These are phyloP conservation scores for Drosophila kohkoa DNA, from an alignment of 1,140 invertebrate genomes.

Conservation along the genomic window DNA sequence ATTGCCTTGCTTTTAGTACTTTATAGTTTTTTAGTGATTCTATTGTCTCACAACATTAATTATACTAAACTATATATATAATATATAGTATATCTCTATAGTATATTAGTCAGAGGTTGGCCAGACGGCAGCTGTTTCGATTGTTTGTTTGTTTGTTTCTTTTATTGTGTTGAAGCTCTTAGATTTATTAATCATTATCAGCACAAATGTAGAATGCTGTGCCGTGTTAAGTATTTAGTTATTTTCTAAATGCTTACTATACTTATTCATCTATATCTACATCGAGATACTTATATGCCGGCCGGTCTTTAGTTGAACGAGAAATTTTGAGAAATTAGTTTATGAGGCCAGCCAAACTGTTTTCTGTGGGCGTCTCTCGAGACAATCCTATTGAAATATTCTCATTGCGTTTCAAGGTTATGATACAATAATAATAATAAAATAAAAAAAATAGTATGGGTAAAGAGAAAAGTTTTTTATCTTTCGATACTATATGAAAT, in stretches of 20 bases:
- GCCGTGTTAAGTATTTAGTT: slow-evolving; percentile 51
- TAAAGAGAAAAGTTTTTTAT: slow-evolving; percentile 15
- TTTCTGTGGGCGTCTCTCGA: slow-evolving; percentile 34
- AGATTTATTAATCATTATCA: slow-evolving; percentile 71
- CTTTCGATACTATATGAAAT: slow-evolving; percentile 16
- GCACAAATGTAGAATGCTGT: slow-evolving; percentile 46
- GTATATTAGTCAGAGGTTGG: slow-evolving; percentile 18
- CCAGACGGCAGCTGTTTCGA: slow-evolving; percentile 49
- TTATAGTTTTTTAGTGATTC: slow-evolving; percentile 23
- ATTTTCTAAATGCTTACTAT: slow-evolving; percentile 26
- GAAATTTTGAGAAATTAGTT: slow-evolving; percentile 43
- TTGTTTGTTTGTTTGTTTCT: slow-evolving; percentile 38
- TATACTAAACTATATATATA: slow-evolving; percentile 1
- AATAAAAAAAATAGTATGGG: slow-evolving; percentile 5
- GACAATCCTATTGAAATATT: slow-evolving; percentile 33
- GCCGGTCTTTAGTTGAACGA: slow-evolving; percentile 61
- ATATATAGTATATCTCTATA: not conserved
- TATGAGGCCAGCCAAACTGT: slow-evolving; percentile 35
- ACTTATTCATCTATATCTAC: slow-evolving; percentile 1
- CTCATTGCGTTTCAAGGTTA: slow-evolving; percentile 39
- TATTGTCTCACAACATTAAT: slow-evolving; percentile 50
- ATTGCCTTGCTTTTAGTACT: slow-evolving; percentile 3
- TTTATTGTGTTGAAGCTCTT: slow-evolving; percentile 43
- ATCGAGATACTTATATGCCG: slow-evolving; percentile 38
- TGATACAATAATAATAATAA: slow-evolving; percentile 10